Evolutionary conservation across 1,140 invertebrate genomes (phyloP), one percentile per base, ranked within the genome.

Genomic region (Zaprionus ornatus): DNA sequence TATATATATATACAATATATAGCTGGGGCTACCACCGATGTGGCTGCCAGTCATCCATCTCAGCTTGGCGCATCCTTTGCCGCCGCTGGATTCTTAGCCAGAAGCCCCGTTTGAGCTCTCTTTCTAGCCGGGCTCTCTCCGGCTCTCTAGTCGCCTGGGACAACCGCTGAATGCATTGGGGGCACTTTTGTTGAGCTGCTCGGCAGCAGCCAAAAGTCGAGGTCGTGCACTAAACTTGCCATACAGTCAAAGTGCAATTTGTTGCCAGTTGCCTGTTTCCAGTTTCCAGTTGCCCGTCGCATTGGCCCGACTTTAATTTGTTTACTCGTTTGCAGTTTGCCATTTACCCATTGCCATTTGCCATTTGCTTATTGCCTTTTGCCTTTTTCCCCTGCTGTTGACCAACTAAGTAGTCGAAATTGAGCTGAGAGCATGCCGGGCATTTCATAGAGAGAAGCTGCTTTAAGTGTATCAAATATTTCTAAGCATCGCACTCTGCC

Each of bases 201-300:
- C 61, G 25, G 29, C 23, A 32, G 61, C 62, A 71, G 59, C 68
- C 68, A 65, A 76, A 65, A 72, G 68, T 67, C 80, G 80, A 75
- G 55, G 35, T 73, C 65, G 48, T 12, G 61, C 77, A 80, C 80
- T 80, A 83, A 88, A 88, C 77, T 87, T 88, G 80, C 84, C 77
- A 78, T 85, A 68, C 74, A 82, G 84, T 87, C 84, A 88, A 87
- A 87, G 84, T 87, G 84, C 84, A 87, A 87, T 87, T 87, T 85
- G 82, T 72, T 78, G 84, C 84, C 63, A 79, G n/a, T n/a, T n/a
- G n/a, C n/a, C n/a, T 85, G 82, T 75, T 78, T 80, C 83, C 63
- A 79, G 66, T 80, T 68, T n/a, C 48, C 56, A 25, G 42, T 61
- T 61, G 32, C 62, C 62, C 7, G n/a, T 45, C n/a, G 40, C 40